Conservation (phyloP, 2,113 vertebrate genomes). For the Leuciscus idus region DNA sequence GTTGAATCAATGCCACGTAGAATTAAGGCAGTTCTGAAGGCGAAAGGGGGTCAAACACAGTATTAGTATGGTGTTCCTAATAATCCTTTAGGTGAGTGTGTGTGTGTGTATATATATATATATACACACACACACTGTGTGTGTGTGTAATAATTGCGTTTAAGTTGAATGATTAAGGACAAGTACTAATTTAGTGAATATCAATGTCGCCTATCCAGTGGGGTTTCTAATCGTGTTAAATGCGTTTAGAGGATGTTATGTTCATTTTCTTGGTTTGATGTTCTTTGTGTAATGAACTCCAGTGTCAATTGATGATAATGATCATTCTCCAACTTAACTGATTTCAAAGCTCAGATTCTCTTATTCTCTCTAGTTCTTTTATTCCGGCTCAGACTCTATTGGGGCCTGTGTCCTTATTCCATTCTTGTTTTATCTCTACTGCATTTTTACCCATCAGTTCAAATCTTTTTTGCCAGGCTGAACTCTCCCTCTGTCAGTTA, state of each 20-base stretch:
- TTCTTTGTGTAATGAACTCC: constrained; percentile 36
- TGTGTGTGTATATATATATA: too few species aligned
- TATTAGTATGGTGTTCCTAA: too few species aligned
- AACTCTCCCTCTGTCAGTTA: constrained; percentile 31
- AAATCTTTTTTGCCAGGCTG: constrained; percentile 26
- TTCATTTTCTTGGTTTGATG: constrained; percentile 12
- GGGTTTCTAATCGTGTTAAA: constrained; percentile 2
- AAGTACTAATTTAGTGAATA: background rate
- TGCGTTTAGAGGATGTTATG: background rate
- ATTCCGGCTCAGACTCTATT: constrained; percentile 32
- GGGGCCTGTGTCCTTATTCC: background rate
- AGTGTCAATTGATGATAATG: constrained; percentile 27
- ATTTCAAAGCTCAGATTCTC: constrained; percentile 41
- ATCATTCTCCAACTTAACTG: background rate
- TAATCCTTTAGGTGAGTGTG: too few species aligned
- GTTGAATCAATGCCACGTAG: too few species aligned
- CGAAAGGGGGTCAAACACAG: too few species aligned
- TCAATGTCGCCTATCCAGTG: background rate
- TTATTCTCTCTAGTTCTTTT: constrained; percentile 22
- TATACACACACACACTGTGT: too few species aligned
- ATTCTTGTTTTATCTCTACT: constrained; percentile 56
- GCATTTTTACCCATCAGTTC: constrained; percentile 58
- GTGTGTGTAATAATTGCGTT: background rate
- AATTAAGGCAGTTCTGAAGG: too few species aligned
- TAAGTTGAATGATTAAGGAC: background rate